These are phyloP conservation scores for Heterodera carotae DNA, from an alignment of 1,140 invertebrate genomes.

Conservation along the genomic window DNA sequence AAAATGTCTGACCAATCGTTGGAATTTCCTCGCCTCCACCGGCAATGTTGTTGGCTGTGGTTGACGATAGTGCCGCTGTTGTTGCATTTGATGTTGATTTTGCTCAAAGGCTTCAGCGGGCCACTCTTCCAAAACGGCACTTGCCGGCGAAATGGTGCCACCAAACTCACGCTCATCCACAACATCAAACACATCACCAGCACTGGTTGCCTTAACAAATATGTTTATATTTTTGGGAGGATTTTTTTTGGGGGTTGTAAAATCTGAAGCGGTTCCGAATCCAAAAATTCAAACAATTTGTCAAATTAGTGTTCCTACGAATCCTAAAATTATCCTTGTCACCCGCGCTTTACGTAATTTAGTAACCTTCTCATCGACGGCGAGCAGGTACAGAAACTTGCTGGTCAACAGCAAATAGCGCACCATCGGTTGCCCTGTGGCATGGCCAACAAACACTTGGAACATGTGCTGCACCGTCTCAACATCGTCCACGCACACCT, in stretches of 20 bases:
- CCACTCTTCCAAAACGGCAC: slow-evolving; percentile 27
- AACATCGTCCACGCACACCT: slow-evolving; percentile 38
- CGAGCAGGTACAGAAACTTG: slow-evolving; percentile 38
- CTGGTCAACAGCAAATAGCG: slow-evolving; percentile 43
- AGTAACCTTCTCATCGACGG: background rate
- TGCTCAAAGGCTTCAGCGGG: slow-evolving; percentile 12
- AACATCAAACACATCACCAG: background rate
- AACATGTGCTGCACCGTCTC: slow-evolving; percentile 44
- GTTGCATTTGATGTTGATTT: background rate
- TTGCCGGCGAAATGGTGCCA: slow-evolving; percentile 24
- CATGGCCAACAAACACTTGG: slow-evolving; percentile 39
- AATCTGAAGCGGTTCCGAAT: too few relatives aligned
- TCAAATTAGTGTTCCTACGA: too few relatives aligned
- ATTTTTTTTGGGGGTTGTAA: too few relatives aligned
- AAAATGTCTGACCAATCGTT: slow-evolving; percentile 3
- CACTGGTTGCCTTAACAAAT: background rate
- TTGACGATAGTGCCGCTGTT: background rate
- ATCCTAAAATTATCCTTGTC: too few relatives aligned
- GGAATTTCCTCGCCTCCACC: background rate
- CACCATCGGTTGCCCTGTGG: slow-evolving; percentile 32
- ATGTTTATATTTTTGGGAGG: too few relatives aligned
- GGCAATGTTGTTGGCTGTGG: background rate
- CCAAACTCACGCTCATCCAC: slow-evolving; percentile 14
- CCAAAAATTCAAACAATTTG: background rate
- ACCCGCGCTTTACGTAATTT: too few relatives aligned